Base-by-base conservation (phyloP, 2,113 vertebrate genomes). In the Ceyx margarethae region DNA sequence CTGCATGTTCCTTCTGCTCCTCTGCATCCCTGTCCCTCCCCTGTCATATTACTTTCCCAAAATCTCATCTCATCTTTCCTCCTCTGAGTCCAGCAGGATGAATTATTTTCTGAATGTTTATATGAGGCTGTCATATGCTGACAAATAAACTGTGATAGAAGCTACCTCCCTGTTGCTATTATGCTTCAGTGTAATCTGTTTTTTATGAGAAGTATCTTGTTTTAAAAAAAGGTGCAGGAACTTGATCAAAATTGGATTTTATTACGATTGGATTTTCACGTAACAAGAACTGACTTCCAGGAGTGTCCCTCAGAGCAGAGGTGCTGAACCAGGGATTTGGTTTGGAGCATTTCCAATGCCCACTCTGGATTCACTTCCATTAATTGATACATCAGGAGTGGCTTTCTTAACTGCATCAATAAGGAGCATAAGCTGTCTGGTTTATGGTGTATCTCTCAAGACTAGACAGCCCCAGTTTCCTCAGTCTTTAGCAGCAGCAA, bases 401-500 rank as follows among this genome's bases (percentile, higher is more conserved):
- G 3, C 9, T 35, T 56, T 76, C 16, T 45, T 57, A 57, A 56
- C 15, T 31, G 28, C 42, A 26, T 57, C 25, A 10, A 35, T 35
- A 66, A 19, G 0, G 0, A 31, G 35, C 9, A 0, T 37, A 12
- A 22, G 9, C 45, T 67, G 29, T 66, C 23, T 40, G 9, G 3
- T 87, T 35, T 43, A 21, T 53, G 58, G 11, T 10, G 29, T 62
- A 35, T 35, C 37, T 37, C 37, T 37, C 37, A 37, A 37, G 37
- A 37, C 10, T 37, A 37, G 37, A 37, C 37, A 37, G 37, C 37
- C 37, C 37, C 37, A 37, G 37, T 37, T 37, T 37, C 37, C 37
- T 37, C 37, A 37, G 10, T 37, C 37, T 37, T 37, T 37, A 26
- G 10, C 10, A 56, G 33, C 26, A 50, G 61, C 40, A 66, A 50